Evolutionary conservation across 2,888 invertebrate genomes (phyloP), one percentile per base, ranked within the genome.

Genomic region (Lomographa bimaculata): DNA sequence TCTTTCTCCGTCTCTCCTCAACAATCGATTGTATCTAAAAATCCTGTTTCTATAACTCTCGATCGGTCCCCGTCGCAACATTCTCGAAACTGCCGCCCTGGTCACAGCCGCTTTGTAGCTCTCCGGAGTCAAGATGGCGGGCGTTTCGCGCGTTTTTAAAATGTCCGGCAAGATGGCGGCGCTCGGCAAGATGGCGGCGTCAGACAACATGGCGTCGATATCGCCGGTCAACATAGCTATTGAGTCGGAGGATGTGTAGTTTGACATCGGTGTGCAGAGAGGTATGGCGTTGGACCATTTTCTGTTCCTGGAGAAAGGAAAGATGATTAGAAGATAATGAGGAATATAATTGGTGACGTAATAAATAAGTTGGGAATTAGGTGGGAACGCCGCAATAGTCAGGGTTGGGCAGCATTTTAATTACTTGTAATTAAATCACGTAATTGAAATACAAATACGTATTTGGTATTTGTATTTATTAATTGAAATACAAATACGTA

Each of bases 211-310:
- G 23, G 42, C 42, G 36, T 43, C 42, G 32, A 43, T 37, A 18
- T 43, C 42, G 7, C 42, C 27, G 1, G 42, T 86, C 9, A 81
- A 64, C 81, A 82, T 83, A 7, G 83, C 86, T 24, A 85, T 42
- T 0, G 82, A 68, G 28, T 89, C 90, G 0, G 75, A 58, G 1
- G 79, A 68, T 0, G 79, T 84, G 67, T 74, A 85, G 60, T 89
- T 89, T 8, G 80, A 71, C 19, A 72, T 68, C 7, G 89, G 79
- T 1, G 86, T 61, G 74, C 96, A 96, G 3, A 94, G 93, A 0
- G 96, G 96, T 50, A 96, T 95, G 1, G 95, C 93, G 64, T 94
- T 94, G 0, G 95, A 95, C 96, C 96, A 96, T 84, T 95, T 95
- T 47, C 96, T 95, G 71, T 94, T 95, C 62, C 93, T 94, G 71